Base-by-base conservation (phyloP, 2,113 vertebrate genomes). In the Rallus limicola region DNA sequence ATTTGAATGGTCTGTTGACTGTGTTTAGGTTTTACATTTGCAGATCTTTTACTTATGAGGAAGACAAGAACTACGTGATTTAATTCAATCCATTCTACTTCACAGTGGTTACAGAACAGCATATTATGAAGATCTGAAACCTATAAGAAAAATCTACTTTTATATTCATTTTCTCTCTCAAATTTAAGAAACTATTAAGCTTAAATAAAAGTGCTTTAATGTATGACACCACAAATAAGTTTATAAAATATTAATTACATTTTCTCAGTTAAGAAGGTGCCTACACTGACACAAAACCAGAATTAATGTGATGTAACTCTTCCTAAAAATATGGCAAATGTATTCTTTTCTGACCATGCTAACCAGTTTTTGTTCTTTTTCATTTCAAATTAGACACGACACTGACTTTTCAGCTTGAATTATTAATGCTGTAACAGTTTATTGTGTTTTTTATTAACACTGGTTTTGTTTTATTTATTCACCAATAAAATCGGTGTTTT, bases 401-500 rank as follows among this genome's bases (percentile, higher is more conserved):
- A 42, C 10, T 34, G 26, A 9, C 31, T 80, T 85, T n/a, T 56
- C 67, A 77, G 38, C 16, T 70, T 42, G 26, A 60, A 50, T 42
- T 65, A 42, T 60, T 65, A 55, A 50, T 60, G 34, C 12, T 23
- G 42, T 55, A 65, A 65, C 60, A 26, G 29, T 64, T 83, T 65
- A 26, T 11, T 72, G 16, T 28, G 28, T 2, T 1, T 28, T 82
- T 76, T 72, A 38, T 50, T 82, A 74, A 62, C 23, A 31, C 14
- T 52, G 11, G 26, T 79, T 52, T 72, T 67, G 6, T 42, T 72
- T 52, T 13, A 87, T 62, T 44, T 52, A 74, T 33, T 63, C 36
- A 63, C 3, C 0, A 0, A 83, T 53, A 40, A 88, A 83, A 79
- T 53, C 2, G 2, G 33, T 1, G 1, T 64, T 44, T 69, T 52